Conservation (phyloP, 2,797 vertebrate species). For the Columba guinea region DNA sequence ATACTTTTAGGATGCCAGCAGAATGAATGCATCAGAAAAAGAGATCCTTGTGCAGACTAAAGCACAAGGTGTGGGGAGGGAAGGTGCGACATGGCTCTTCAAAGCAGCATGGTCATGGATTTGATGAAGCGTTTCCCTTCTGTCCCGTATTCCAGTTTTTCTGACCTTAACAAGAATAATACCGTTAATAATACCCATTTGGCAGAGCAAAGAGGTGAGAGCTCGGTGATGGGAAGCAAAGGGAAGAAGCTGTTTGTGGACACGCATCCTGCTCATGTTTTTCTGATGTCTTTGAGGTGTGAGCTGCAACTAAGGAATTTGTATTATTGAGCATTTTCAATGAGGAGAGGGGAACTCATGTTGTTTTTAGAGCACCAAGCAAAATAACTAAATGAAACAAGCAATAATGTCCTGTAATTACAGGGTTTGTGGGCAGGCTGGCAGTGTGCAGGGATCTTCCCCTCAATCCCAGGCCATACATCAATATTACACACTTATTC, state of each 20-base stretch:
- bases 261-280: neutral
- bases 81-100: neutral
- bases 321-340: neutral
- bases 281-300: neutral
- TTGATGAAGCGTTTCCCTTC: neutral
- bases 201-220: neutral
- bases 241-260: neutral
- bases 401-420: neutral
- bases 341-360: neutral
- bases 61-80: fast-evolving
- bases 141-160: neutral
- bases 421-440: neutral
- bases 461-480: neutral
- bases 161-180: neutral
- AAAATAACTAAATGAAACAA: neutral
- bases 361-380: neutral
- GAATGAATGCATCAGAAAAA: neutral
- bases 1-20: neutral
- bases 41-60: neutral
- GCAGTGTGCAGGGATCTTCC: neutral
- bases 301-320: neutral
- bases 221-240: neutral
- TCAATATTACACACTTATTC: neutral
- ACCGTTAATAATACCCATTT: neutral
- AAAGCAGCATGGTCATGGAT: neutral